A percentile compares a stretch with the other conserved stretches of the same genome.
Evolutionary conservation across 2,113 vertebrate genomes (phyloP).

Genomic region (Pelmatolapia mariae): DNA sequence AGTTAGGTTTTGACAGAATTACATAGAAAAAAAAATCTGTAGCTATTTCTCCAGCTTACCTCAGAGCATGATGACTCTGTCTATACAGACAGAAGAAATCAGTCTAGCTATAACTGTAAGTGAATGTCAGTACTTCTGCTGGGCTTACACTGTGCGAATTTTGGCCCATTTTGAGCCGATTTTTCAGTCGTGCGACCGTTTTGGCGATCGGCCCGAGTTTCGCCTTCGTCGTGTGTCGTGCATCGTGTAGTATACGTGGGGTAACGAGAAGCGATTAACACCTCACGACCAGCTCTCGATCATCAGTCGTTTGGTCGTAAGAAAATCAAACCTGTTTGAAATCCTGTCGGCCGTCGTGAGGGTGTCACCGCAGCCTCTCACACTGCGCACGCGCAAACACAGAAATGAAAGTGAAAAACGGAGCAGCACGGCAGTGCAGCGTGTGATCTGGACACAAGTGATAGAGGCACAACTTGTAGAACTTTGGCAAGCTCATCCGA

Average conservation of each 20-base stretch:
- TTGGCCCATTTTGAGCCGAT: not conserved
- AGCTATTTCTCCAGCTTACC: not conserved
- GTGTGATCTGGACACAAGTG: too few relatives aligned
- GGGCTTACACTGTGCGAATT: not conserved
- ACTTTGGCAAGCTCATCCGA: too few relatives aligned
- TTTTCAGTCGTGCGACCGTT: not conserved
- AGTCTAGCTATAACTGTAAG: not conserved
- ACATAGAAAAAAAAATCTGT: not conserved
- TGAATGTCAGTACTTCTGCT: not conserved
- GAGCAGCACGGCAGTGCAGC: too few relatives aligned
- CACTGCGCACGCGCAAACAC: not conserved
- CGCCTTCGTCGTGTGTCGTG: not conserved
- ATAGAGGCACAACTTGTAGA: too few relatives aligned
- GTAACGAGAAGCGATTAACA: not conserved
- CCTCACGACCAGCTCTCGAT: not conserved
- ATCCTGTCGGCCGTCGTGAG: not conserved
- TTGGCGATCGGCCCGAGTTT: not conserved
- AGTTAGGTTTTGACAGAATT: not conserved
- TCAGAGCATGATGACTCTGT: not conserved
- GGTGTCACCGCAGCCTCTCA: not conserved
- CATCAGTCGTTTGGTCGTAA: not conserved
- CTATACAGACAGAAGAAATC: not conserved
- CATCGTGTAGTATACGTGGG: not conserved
- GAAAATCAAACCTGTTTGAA: not conserved
- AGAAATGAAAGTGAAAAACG: not conserved